Evolutionary conservation across 2,113 vertebrate genomes (phyloP).

Genomic region (Tiliqua scincoides): DNA sequence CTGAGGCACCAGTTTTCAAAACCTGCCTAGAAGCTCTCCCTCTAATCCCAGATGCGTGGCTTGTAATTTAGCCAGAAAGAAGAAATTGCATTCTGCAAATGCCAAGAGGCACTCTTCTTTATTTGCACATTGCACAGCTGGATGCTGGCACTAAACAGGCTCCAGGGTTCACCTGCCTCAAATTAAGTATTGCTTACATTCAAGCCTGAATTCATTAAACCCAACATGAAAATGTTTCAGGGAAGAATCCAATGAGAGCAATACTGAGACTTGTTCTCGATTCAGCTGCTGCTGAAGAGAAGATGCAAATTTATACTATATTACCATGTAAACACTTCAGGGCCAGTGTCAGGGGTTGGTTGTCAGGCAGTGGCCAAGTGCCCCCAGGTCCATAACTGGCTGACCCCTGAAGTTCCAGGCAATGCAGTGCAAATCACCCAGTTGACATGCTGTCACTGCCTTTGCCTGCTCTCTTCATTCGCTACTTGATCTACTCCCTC

Average conservation of each 20-base stretch:
- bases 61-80: neutral
- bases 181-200: neutral
- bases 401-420: too few relatives aligned
- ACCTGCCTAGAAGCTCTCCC: neutral
- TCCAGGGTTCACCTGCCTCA: neutral
- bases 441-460: too few relatives aligned
- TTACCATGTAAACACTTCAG: too few relatives aligned
- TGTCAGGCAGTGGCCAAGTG: too few relatives aligned
- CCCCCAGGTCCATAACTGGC: too few relatives aligned
- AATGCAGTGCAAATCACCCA: too few relatives aligned
- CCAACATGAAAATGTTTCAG: neutral
- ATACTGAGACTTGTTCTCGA: neutral
- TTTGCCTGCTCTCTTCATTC: too few relatives aligned
- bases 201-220: slow-evolving; percentile 3
- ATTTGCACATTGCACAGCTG: neutral
- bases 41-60: neutral
- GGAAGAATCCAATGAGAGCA: neutral
- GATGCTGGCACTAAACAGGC: neutral
- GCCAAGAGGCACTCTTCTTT: neutral
- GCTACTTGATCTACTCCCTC: too few relatives aligned
- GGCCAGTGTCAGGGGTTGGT: too few relatives aligned
- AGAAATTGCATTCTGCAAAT: neutral
- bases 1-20: neutral
- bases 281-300: neutral
- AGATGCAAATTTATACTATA: too few relatives aligned